Evolutionary conservation across 2,888 invertebrate species (phyloP), one percentile per base, ranked within the genome.

Genomic region (Lochmaea crataegi): DNA sequence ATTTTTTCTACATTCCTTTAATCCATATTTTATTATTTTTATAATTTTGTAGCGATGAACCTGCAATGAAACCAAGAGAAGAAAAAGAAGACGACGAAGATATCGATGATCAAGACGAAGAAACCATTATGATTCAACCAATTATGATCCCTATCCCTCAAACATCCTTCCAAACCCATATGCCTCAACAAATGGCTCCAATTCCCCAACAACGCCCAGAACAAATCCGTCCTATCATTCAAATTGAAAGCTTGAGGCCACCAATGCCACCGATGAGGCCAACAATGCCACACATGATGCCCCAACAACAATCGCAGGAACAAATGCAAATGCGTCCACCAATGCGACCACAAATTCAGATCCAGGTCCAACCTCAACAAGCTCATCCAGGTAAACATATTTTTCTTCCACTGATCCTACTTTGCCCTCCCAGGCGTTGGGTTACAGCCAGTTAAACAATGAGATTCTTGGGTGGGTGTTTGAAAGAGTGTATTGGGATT

Each of bases 161-260:
- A 18, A 81, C 82, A 56, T 82, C 83, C 6, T 86, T 84, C 83
- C 84, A 83, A 63, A 86, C 86, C 4, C 86, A 86, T 71, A 86
- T 87, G 85, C 83, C 85, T 9, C 85, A 85, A 80, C 85, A 85
- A 75, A 81, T 83, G 79, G 79, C 74, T 64, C 81, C 80, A 16
- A 65, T 75, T 38, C 77, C 79, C 41, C 80, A 80, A 75, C 76
- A 76, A 48, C 74, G 73, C 32, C 76, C 72, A 32, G 78, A 78
- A 16, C 74, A 70, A 71, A 67, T 71, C 65, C 87, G 86, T 32
- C 82, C 79, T n/a, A 78, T 81, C 71, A 41, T 65, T 16, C 65
- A 65, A 22, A 65, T 65, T 41, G 89, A 90, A 75, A 88, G 87
- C 70, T 86, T 88, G 85, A 85, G 87, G 71, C 87, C 88, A 64